Evolutionary conservation across 2,888 invertebrate genomes (phyloP).

Genomic region (Mechanitis mazaeus): DNA sequence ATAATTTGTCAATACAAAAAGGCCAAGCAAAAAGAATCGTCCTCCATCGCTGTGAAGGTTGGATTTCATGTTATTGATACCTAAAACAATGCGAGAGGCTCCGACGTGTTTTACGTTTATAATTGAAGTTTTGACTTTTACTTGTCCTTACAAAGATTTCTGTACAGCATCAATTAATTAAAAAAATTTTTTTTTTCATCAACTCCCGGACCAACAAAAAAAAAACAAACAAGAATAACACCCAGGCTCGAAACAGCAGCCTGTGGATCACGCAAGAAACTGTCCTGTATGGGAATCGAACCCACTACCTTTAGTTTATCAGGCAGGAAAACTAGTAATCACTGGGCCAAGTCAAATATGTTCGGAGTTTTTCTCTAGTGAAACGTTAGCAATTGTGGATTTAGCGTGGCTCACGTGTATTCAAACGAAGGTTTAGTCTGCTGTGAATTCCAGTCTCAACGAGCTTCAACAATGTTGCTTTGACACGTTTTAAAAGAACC

Average conservation of each 20-base stretch:
- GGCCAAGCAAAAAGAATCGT: constrained; percentile 39
- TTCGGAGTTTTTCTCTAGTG: constrained; percentile 6
- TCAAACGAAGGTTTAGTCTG: constrained; percentile 24
- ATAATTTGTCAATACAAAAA: constrained; percentile 64
- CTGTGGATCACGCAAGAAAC: no score
- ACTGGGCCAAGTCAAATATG: no score
- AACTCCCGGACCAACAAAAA: no score
- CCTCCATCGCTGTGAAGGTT: constrained; percentile 51
- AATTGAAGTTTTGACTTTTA: constrained; percentile 51
- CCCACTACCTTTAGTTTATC: no score
- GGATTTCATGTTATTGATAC: constrained; percentile 32
- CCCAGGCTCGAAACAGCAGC: no score
- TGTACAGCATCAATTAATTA: neutral
- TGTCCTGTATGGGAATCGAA: no score
- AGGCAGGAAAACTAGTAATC: no score
- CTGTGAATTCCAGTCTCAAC: constrained; percentile 29
- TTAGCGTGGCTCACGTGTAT: constrained; percentile 9
- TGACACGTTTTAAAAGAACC: constrained; percentile 33
- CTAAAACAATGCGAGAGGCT: constrained; percentile 48
- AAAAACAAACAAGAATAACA: no score
- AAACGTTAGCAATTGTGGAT: constrained; percentile 22
- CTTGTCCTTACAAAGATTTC: neutral
- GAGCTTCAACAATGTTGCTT: constrained; percentile 32
- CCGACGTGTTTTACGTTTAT: constrained; percentile 38
- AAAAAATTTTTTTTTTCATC: no score